These are phyloP conservation scores for Mormyrops boulengeri DNA, from an alignment of 2,797 vertebrate genomes.

Conservation along the genomic window DNA sequence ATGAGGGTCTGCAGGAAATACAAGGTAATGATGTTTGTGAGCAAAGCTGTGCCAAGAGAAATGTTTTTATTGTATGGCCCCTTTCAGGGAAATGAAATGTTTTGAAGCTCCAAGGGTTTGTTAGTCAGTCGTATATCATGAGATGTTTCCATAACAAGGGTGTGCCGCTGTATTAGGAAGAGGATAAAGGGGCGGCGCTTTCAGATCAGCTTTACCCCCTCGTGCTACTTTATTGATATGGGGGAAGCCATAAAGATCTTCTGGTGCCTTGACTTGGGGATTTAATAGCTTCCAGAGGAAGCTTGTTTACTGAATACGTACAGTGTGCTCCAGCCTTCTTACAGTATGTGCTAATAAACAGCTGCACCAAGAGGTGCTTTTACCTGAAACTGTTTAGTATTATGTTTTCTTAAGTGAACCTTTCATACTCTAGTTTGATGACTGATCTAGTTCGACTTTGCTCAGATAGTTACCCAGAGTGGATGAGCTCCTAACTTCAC, in stretches of 20 bases:
- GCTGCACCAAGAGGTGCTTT: neutral
- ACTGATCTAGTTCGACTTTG: neutral
- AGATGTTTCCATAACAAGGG: neutral
- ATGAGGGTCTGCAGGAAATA: neutral
- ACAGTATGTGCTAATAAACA: slow-evolving; percentile 11
- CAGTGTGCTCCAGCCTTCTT: slow-evolving; percentile 32
- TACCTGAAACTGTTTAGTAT: neutral
- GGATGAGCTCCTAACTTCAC: neutral
- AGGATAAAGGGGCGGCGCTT: neutral
- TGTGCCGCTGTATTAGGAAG: too few species aligned
- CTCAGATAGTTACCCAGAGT: neutral
- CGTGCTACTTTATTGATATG: slow-evolving; percentile 31
- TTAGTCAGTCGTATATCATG: neutral
- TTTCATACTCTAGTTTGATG: neutral
- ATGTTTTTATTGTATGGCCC: neutral
- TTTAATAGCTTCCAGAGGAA: slow-evolving; percentile 48
- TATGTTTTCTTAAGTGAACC: neutral
- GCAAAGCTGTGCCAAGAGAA: neutral
- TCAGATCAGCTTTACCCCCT: slow-evolving; percentile 5
- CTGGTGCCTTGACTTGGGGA: slow-evolving; percentile 34
- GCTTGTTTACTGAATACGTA: slow-evolving; percentile 45
- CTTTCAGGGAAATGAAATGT: neutral
- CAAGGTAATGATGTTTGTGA: neutral
- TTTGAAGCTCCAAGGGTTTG: neutral
- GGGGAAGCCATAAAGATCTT: slow-evolving; percentile 42